Evolutionary conservation across 2,888 invertebrate genomes (phyloP), one percentile per base, ranked within the genome.

Genomic region (Theretra japonica): DNA sequence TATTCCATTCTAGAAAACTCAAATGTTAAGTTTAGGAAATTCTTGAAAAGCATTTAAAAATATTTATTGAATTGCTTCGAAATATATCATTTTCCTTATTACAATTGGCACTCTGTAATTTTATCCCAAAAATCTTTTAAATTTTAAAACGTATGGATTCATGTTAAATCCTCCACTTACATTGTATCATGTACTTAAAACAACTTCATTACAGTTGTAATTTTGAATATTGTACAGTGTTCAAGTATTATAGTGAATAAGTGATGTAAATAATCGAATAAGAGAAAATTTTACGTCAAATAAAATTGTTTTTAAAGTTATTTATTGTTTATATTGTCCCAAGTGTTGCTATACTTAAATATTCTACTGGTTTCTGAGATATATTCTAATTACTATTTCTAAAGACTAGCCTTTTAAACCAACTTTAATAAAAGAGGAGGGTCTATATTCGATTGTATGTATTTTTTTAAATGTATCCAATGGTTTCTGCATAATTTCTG

Each of bases 161-260:
- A 58, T 41, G 69, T 23, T 69, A 56, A 68, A 56, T 58, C 15
- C 41, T 21, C 17, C 25, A 23, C 71, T 69, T 28, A 69, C 70
- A 70, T 62, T 68, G 70, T 70, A 53, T 69, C 33, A 73, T 77
- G 78, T 79, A 78, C 77, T 78, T 79, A 78, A 75, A 74, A 28
- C 48, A 76, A 74, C 72, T 73, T 74, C 73, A 72, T 73, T 70
- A 79, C 77, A 76, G 79, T 81, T 76, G 73, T 75, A 68, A 57
- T 68, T 33, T 69, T 68, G 69, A 69, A 75, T 80, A 73, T 77
- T 71, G 75, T 78, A 77, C 81, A 79, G 81, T 82, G 82, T 83
- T 80, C 80, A 81, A 87, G 87, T 87, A 87, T 87, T 84, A 84
- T 84, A 84, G 85, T 71, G 71, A 78, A 81, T 73, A 73, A 73